Percentiles rank a stretch among this genome's conserved stretches.
Conservation (phyloP, 2,888 invertebrate species). For the Neoitamus cyanurus region DNA sequence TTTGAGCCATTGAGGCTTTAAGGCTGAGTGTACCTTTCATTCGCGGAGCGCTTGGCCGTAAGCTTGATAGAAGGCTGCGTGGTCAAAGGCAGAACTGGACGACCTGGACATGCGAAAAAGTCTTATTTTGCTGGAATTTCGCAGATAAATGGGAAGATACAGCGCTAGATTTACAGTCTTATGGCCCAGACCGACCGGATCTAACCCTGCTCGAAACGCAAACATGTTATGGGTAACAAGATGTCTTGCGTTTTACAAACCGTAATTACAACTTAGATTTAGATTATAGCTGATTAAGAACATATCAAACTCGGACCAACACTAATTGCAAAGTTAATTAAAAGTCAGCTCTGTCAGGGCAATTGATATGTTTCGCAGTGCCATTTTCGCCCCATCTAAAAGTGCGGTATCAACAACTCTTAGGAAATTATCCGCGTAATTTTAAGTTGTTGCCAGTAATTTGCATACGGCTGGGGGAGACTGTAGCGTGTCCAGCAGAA, state of each 20-base stretch:
- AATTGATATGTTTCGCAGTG: conserved; percentile 30
- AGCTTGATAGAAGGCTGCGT: not conserved
- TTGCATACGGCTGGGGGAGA: not conserved
- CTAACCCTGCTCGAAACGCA: not conserved
- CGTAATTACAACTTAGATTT: conserved; percentile 50
- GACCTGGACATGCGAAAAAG: conserved; percentile 24
- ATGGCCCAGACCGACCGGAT: not conserved
- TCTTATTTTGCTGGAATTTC: conserved; percentile 13
- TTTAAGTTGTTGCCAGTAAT: conserved; percentile 24
- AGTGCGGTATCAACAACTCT: conserved; percentile 29
- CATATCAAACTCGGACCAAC: conserved; percentile 24
- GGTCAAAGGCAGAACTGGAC: conserved; percentile 29
- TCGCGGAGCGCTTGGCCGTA: not conserved
- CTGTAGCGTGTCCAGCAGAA: not conserved
- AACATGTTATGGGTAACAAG: conserved; percentile 46
- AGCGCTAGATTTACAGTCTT: conserved; percentile 20
- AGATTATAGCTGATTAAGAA: conserved; percentile 49
- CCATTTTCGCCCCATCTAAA: not conserved
- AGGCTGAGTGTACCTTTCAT: conserved; percentile 20
- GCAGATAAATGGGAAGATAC: conserved; percentile 35
- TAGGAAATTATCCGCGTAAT: conserved; percentile 25
- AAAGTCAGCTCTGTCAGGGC: conserved; percentile 31
- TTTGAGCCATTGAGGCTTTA: not conserved
- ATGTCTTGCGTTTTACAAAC: conserved; percentile 49
- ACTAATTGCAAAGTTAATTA: conserved; percentile 44